Conservation (phyloP, 2,888 invertebrate genomes). For the Tetragnatha montana region DNA sequence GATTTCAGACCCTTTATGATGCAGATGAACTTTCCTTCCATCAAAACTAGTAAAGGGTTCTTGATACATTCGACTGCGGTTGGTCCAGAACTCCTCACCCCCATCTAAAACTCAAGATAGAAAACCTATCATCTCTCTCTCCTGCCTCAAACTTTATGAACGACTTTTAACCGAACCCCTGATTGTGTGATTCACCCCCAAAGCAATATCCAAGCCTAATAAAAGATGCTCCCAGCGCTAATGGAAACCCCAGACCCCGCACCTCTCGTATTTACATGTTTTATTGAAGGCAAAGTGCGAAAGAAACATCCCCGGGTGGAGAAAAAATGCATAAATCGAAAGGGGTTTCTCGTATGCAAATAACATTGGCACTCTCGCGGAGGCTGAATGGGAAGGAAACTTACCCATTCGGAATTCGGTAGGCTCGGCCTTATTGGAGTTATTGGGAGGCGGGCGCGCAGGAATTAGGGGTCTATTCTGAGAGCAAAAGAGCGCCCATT, state of each 20-base stretch:
- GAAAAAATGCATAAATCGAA: constrained; percentile 11
- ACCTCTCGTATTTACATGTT: constrained; percentile 42
- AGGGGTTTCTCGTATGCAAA: constrained; percentile 37
- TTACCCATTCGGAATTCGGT: constrained; percentile 35
- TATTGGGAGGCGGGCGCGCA: constrained; percentile 34
- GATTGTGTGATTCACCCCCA: background rate
- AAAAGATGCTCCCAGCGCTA: constrained; percentile 12
- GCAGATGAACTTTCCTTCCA: too few species aligned
- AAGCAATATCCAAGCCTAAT: constrained; percentile 10
- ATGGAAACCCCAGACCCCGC: constrained; percentile 20
- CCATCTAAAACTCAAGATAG: too few species aligned
- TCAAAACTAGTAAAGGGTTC: too few species aligned
- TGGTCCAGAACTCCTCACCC: too few species aligned
- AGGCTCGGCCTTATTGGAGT: constrained; percentile 43
- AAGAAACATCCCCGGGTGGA: constrained; percentile 41
- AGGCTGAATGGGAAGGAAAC: constrained; percentile 11
- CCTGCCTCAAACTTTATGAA: too few species aligned
- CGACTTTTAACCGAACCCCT: background rate
- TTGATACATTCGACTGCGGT: too few species aligned
- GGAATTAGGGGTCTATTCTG: constrained; percentile 43
- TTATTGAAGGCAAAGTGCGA: constrained; percentile 48
- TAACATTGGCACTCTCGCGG: constrained; percentile 30
- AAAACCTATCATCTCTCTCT: too few species aligned
- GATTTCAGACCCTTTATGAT: too few species aligned
- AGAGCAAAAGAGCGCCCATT: constrained; percentile 13